Percentiles rank a stretch among this genome's conserved stretches.
phyloP scores from a whole-genome alignment of 2,113 vertebrate genomes.

The Sinocyclocheilus grahami region DNA sequence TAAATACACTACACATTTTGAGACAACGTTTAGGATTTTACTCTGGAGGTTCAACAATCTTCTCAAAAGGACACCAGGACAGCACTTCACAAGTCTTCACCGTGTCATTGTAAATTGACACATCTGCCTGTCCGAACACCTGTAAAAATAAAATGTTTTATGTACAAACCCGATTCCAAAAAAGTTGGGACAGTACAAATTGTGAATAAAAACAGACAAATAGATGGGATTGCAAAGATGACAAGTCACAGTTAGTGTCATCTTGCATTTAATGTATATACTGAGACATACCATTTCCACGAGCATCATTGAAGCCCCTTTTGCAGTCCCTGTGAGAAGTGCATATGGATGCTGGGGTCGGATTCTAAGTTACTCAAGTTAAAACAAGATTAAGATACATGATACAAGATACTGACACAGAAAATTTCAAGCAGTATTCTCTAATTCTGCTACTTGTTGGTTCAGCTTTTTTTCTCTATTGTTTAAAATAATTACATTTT shows the following conservation, averaged over 20 bases:
- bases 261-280: not conserved
- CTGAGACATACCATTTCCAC: slow-evolving; percentile 76
- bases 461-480: not conserved
- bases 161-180: too few species aligned
- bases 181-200: too few species aligned
- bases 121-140: slow-evolving; percentile 82
- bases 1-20: too few species aligned
- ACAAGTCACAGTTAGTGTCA: not conserved
- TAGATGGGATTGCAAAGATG: not conserved
- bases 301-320: slow-evolving; percentile 66
- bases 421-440: not conserved
- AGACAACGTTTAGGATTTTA: too few species aligned
- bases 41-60: slow-evolving; percentile 67
- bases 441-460: not conserved
- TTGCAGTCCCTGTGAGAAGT: slow-evolving; percentile 61
- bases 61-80: slow-evolving; percentile 85
- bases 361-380: slow-evolving; percentile 69
- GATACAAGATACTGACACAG: not conserved
- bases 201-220: too few species aligned
- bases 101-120: slow-evolving; percentile 64
- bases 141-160: slow-evolving; percentile 49
- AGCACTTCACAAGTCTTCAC: slow-evolving; percentile 81
- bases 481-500: not conserved
- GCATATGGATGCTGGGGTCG: slow-evolving; percentile 70
- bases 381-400: not conserved